Conservation (phyloP, 1,140 invertebrate genomes). For the Drosophila grimshawi region DNA sequence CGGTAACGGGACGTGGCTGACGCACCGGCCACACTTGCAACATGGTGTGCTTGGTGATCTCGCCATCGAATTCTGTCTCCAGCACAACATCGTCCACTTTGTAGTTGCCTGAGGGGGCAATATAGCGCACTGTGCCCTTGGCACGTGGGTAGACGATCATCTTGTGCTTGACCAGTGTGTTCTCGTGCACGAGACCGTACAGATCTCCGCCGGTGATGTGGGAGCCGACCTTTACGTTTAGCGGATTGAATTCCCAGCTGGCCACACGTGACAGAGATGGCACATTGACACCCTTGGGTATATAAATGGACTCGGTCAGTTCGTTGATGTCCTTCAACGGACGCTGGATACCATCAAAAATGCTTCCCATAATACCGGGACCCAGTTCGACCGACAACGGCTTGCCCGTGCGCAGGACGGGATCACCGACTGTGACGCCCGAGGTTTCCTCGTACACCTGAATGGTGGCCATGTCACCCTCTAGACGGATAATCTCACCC, state of each 20-base stretch:
- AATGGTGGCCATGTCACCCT: conserved; percentile 99
- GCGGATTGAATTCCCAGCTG: conserved; percentile 97
- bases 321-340: conserved; percentile 98
- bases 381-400: conserved; percentile 97
- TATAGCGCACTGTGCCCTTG: conserved; percentile 97
- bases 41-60: conserved; percentile 96
- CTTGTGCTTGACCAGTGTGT: conserved; percentile 98
- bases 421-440: conserved; percentile 99
- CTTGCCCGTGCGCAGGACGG: conserved; percentile 98
- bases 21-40: conserved; percentile 98
- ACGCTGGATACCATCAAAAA: conserved; percentile 99
- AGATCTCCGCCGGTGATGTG: conserved; percentile 99
- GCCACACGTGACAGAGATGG: conserved; percentile 92
- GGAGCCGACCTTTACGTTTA: conserved; percentile 95
- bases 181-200: conserved; percentile 98
- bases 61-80: conserved; percentile 99
- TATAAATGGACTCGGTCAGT: conserved; percentile 98
- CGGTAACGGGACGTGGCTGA: conserved; percentile 98
- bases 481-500: conserved; percentile 99
- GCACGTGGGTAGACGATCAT: conserved; percentile 97
- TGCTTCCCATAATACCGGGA: conserved; percentile 99
- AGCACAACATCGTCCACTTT: conserved; percentile 97
- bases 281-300: conserved; percentile 99
- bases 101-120: conserved; percentile 97
- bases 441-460: conserved; percentile 99